Conservation (phyloP, 2,113 vertebrate species). For the Ptychochromis oligacanthus region DNA sequence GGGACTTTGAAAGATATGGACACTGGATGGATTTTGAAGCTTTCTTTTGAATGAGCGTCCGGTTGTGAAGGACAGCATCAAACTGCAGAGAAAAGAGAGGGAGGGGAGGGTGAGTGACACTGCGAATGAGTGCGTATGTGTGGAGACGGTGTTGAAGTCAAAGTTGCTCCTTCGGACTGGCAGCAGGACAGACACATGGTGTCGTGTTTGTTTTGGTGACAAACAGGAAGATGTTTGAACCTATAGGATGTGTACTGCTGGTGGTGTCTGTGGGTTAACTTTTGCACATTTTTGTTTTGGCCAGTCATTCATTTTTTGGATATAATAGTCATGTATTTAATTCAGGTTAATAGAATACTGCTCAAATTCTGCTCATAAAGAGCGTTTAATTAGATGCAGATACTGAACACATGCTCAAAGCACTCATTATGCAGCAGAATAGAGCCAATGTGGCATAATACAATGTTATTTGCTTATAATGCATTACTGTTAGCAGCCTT, state of each 20-base stretch:
- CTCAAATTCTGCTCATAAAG: neutral
- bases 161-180: neutral
- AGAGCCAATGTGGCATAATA: neutral
- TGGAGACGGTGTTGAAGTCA: neutral
- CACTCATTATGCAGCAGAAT: too few species aligned
- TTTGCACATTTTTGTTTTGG: neutral
- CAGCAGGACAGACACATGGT: neutral
- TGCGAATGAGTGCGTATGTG: neutral
- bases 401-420: too few species aligned
- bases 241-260: neutral
- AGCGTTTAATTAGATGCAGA: neutral
- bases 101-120: constrained; percentile 42
- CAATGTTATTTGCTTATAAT: neutral
- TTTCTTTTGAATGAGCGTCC: neutral
- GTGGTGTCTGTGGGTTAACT: neutral
- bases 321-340: neutral
- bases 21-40: neutral
- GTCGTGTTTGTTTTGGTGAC: constrained; percentile 27
- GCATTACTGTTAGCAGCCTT: neutral
- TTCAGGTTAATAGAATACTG: too few species aligned
- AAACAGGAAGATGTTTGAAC: neutral
- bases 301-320: neutral
- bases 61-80: constrained; percentile 7
- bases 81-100: neutral
- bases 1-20: neutral